Evolutionary conservation across 2,888 invertebrate species (phyloP).

Genomic region (Temnothorax ravouxi): DNA sequence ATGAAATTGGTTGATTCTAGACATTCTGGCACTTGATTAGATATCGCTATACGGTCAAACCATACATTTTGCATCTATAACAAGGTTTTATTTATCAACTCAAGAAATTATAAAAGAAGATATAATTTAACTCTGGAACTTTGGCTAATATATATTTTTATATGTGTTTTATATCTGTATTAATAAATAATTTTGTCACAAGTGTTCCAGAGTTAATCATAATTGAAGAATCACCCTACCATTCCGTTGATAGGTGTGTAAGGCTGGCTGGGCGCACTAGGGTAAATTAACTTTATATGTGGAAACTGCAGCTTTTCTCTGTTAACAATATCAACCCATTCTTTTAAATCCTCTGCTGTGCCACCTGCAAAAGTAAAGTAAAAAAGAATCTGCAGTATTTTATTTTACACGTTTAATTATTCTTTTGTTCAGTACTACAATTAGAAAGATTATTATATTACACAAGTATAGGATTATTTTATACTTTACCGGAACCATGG

Average conservation of each 20-base stretch:
- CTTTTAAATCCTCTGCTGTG: slow-evolving; percentile 88
- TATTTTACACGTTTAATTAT: not conserved
- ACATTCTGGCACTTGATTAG: slow-evolving; percentile 89
- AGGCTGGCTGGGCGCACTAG: slow-evolving; percentile 92
- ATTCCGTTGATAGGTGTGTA: slow-evolving; percentile 90
- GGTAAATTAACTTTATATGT: slow-evolving; percentile 92
- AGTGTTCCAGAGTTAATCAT: not conserved
- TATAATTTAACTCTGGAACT: not conserved
- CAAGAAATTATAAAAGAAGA: not conserved
- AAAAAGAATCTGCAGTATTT: not conserved
- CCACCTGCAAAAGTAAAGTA: slow-evolving; percentile 87
- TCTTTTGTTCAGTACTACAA: not conserved
- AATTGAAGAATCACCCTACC: slow-evolving; percentile 81
- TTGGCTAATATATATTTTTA: not conserved
- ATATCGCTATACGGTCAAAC: slow-evolving; percentile 92
- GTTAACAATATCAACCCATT: slow-evolving; percentile 89
- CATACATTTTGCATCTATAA: slow-evolving; percentile 89
- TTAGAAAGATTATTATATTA: not conserved
- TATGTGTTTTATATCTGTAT: not conserved
- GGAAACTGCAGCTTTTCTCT: slow-evolving; percentile 89
- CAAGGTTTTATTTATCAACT: slow-evolving; percentile 1
- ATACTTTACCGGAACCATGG: slow-evolving; percentile 90
- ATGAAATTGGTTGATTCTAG: slow-evolving; percentile 88
- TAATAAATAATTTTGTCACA: not conserved
- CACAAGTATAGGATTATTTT: no score